Conservation (phyloP, 1,140 invertebrate genomes). For the Lepeophtheirus salmonis region DNA sequence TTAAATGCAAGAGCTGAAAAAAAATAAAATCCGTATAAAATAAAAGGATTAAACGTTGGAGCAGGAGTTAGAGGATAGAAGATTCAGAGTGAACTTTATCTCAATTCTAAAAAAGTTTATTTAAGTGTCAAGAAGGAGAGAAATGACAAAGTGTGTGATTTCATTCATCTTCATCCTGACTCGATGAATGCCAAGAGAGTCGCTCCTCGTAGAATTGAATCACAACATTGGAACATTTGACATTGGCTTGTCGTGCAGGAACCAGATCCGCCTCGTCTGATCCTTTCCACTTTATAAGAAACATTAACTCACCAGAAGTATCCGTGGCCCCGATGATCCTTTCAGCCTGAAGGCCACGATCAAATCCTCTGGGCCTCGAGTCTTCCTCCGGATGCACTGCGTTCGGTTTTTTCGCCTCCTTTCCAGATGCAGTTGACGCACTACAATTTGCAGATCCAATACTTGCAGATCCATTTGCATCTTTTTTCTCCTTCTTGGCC, state of each 20-base stretch:
- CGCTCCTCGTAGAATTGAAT: constrained; percentile 90
- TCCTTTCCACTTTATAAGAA: constrained; percentile 93
- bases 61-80: too few species aligned
- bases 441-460: not conserved
- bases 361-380: constrained; percentile 45
- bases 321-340: constrained; percentile 89
- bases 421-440: not conserved
- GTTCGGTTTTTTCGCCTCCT: not conserved
- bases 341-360: constrained; percentile 70
- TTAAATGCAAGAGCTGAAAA: too few species aligned
- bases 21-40: too few species aligned
- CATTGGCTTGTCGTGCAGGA: constrained; percentile 70
- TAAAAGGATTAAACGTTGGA: too few species aligned
- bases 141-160: too few species aligned
- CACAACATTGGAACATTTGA: constrained; percentile 79
- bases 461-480: not conserved
- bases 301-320: constrained; percentile 82
- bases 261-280: constrained; percentile 87
- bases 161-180: constrained; percentile 44
- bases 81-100: too few species aligned
- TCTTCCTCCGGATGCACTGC: constrained; percentile 20
- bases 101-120: too few species aligned
- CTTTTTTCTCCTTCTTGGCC: constrained; percentile 12
- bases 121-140: too few species aligned
- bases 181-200: constrained; percentile 74